Base-by-base conservation (phyloP, 2,888 invertebrate genomes). In the Polyploca ridens region DNA sequence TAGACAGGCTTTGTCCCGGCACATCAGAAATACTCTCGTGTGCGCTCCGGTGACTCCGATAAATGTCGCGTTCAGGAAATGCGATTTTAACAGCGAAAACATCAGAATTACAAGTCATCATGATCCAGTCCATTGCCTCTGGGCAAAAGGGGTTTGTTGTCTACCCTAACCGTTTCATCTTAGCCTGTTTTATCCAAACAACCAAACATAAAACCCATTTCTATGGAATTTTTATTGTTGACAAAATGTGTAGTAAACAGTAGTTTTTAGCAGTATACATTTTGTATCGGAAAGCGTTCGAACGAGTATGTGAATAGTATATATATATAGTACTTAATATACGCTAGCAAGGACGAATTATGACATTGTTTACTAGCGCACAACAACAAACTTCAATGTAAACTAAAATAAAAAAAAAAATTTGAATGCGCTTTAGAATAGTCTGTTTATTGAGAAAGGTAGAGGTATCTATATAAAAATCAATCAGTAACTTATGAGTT, bases 61-160 rank as follows among this genome's bases (percentile, higher is more conserved):
- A 85, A 93, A 93, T 92, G 88, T 85, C 82, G 79, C 77, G 79
- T 79, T 88, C 89, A 93, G 93, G 93, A 94, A 94, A 94, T 93
- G 87, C 90, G 94, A 93, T 93, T 93, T 93, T 89, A 93, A 93
- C 87, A 90, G 88, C 86, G 89, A 88, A 93, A 93, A 94, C 91
- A 93, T 91, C 85, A 79, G 86, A 92, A 90, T 91, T 91, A 93
- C 92, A 90, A 91, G 91, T 92, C 91, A 93, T 93, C 86, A 83
- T 73, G 83, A 83, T 85, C 73, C 88, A 92, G 89, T 88, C 83
- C 88, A 84, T 77, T 93, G 93, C 93, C 92, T 93, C 74, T 77
- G 82, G 90, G 87, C 87, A 88, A 93, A 93, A 89, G 89, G 88
- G 90, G 91, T 90, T 90, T 89, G 87, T 89, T 90, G 89, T 90